phyloP scores from a whole-genome alignment of 2,113 vertebrate genomes.

The Sinosuthora webbiana region DNA sequence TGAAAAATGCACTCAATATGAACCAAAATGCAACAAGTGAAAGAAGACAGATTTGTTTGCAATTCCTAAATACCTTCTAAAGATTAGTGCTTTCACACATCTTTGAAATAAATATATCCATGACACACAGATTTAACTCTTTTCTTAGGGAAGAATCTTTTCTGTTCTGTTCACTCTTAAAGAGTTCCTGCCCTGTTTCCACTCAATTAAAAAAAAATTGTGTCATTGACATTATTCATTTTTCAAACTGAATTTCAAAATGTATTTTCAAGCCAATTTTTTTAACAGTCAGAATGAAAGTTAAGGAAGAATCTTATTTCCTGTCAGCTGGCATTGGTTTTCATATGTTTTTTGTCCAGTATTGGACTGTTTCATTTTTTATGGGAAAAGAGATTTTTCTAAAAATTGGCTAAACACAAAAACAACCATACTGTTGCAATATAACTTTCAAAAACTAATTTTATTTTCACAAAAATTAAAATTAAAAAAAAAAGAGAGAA shows the following conservation, averaged over 20 bases:
- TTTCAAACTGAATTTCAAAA: constrained; percentile 11
- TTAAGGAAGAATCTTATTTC: constrained; percentile 6
- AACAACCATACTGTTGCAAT: neutral
- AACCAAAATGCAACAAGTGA: neutral
- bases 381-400: neutral
- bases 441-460: neutral
- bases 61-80: neutral
- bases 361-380: neutral
- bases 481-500: fast-evolving
- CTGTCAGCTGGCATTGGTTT: neutral
- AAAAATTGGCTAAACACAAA: neutral
- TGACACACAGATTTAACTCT: neutral
- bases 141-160: neutral
- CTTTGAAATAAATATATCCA: neutral
- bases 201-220: neutral
- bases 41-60: neutral
- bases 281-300: neutral
- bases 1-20: neutral
- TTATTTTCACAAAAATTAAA: neutral
- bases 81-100: neutral
- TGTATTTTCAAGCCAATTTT: neutral
- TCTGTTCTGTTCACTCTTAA: neutral
- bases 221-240: neutral
- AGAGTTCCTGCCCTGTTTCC: neutral
- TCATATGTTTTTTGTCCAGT: neutral